phyloP scores from a whole-genome alignment of 2,113 vertebrate genomes.

The Pionites leucogaster region DNA sequence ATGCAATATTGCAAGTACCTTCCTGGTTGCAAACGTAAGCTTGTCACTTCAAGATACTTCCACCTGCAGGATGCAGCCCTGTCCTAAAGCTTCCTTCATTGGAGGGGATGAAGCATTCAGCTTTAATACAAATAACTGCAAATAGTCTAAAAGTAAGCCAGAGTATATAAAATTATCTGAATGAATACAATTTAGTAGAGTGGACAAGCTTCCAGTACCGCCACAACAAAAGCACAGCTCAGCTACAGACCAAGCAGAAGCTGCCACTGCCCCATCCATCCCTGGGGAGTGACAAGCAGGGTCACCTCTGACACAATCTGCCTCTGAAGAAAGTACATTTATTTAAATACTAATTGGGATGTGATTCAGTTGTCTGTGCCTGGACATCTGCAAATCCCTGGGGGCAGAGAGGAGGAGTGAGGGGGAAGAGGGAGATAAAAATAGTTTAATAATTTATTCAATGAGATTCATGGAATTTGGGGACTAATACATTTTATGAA shows the following conservation, averaged over 20 bases:
- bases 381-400: background rate
- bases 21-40: background rate
- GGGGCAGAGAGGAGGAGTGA: background rate
- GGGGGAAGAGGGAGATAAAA: background rate
- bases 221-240: background rate
- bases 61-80: background rate
- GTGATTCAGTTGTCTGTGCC: background rate
- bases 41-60: background rate
- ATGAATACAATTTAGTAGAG: background rate
- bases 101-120: background rate
- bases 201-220: background rate
- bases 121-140: background rate
- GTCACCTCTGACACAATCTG: background rate
- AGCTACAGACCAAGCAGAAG: background rate
- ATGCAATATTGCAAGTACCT: background rate
- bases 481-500: conserved; percentile 51
- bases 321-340: background rate
- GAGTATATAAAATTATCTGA: background rate
- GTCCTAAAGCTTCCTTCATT: background rate
- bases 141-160: background rate
- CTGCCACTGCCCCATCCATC: background rate
- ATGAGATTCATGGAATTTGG: conserved; percentile 54
- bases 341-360: background rate
- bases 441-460: conserved; percentile 32
- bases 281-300: background rate